Evolutionary conservation across 2,888 invertebrate genomes (phyloP).

Genomic region (Drosophila anomelani): DNA sequence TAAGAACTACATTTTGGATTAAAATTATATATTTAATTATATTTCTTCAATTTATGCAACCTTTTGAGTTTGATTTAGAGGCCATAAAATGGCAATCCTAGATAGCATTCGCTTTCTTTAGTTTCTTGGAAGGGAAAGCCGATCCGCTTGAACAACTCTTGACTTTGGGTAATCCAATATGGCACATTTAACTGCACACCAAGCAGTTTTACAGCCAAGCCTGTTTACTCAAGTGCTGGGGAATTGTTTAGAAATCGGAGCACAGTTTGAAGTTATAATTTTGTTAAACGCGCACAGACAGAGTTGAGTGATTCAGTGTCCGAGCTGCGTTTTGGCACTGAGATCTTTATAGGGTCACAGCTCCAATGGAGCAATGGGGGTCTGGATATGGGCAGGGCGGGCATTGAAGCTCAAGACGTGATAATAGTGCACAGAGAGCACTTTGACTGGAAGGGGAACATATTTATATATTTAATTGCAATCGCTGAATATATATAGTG

Average conservation of each 20-base stretch:
- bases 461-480: constrained; percentile 7
- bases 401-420: constrained; percentile 40
- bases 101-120: neutral
- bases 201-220: constrained; percentile 20
- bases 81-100: neutral
- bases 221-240: constrained; percentile 20
- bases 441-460: neutral
- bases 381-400: constrained; percentile 24
- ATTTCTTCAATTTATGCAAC: no score
- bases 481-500: neutral
- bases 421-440: constrained; percentile 23
- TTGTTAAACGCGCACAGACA: constrained; percentile 14
- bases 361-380: constrained; percentile 11
- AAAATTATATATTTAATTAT: no score
- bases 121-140: constrained; percentile 25
- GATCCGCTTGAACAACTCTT: constrained; percentile 25
- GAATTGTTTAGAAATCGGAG: constrained; percentile 28
- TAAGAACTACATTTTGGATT: no score
- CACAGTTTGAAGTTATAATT: constrained; percentile 5
- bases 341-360: constrained; percentile 36
- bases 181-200: constrained; percentile 16
- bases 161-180: constrained; percentile 22
- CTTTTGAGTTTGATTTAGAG: neutral
- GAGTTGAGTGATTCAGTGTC: constrained; percentile 22
- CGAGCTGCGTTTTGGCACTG: constrained; percentile 6